Percentiles rank a stretch among this genome's conserved stretches.
These are phyloP conservation scores for Garrulus glandarius DNA, from an alignment of 2,797 vertebrate genomes.

Conservation along the genomic window DNA sequence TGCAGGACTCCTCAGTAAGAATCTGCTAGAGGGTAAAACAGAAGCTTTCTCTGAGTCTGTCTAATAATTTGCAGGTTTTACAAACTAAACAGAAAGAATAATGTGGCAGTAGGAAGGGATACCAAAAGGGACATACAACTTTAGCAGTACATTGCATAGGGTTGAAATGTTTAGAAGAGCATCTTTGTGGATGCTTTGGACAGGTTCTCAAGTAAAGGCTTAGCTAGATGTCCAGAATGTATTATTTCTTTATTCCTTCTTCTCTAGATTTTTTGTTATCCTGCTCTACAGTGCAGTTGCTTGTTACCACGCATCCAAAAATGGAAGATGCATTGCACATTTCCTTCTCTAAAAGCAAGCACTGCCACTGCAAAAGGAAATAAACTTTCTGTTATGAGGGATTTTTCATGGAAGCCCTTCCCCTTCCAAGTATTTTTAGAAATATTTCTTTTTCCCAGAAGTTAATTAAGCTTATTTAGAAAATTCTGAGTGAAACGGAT, in stretches of 20 bases:
- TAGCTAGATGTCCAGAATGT: background rate
- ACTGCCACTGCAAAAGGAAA: background rate
- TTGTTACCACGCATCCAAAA: background rate
- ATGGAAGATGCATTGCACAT: accelerated
- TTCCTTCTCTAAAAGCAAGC: background rate
- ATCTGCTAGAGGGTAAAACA: background rate
- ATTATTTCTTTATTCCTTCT: background rate
- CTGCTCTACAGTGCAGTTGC: background rate
- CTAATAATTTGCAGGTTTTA: background rate
- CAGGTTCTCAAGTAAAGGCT: background rate
- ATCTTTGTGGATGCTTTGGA: background rate
- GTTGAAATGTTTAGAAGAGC: background rate
- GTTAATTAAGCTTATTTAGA: background rate
- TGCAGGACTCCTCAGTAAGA: background rate
- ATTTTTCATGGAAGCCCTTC: background rate
- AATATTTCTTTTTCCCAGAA: background rate
- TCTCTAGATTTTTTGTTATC: background rate
- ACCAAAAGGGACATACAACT: background rate
- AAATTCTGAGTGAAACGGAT: background rate
- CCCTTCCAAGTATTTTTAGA: background rate
- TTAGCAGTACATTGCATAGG: background rate
- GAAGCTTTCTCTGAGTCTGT: background rate
- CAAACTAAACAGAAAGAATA: background rate
- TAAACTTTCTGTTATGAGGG: background rate
- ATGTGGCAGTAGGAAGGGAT: background rate